phyloP scores from a whole-genome alignment of 2,888 invertebrate genomes.

The Chesias legatella region DNA sequence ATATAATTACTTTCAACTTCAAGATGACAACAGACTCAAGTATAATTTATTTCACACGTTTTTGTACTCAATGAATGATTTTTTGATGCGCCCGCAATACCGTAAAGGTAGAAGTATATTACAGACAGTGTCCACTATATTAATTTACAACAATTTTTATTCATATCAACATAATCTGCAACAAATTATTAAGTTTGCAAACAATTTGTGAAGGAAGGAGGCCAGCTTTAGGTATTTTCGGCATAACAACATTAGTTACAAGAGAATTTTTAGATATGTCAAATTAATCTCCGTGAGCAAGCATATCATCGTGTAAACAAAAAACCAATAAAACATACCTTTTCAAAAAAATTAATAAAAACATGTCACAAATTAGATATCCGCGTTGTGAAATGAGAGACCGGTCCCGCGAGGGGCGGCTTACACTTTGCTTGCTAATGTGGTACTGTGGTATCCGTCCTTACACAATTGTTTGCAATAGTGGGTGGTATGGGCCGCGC shows the following conservation, averaged over 20 bases:
- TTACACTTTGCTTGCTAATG: conserved; percentile 61
- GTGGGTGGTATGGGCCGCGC: conserved; percentile 38
- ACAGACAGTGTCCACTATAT: conserved; percentile 11
- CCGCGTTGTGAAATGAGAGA: conserved; percentile 55
- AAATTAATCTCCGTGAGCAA: conserved; percentile 59
- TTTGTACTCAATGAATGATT: conserved; percentile 10
- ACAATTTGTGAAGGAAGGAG: conserved; percentile 92
- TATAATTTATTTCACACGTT: not conserved
- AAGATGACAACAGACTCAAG: not conserved
- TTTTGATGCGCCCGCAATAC: conserved; percentile 4
- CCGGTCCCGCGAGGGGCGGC: conserved; percentile 52
- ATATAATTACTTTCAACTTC: not conserved
- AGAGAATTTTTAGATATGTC: conserved; percentile 49
- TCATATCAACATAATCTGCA: conserved; percentile 35
- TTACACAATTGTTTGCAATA: conserved; percentile 81
- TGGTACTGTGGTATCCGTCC: conserved; percentile 75
- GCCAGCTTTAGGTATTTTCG: conserved; percentile 81
- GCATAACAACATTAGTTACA: conserved; percentile 39
- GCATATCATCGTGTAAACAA: conserved; percentile 65
- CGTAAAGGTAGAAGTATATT: not conserved
- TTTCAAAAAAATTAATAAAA: conserved; percentile 77
- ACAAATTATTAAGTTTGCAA: conserved; percentile 83
- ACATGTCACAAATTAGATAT: conserved; percentile 75
- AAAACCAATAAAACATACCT: conserved; percentile 78
- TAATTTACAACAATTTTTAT: conserved; percentile 1